Evolutionary conservation across 2,113 vertebrate species (phyloP).

Genomic region (Microtus richardsoni): DNA sequence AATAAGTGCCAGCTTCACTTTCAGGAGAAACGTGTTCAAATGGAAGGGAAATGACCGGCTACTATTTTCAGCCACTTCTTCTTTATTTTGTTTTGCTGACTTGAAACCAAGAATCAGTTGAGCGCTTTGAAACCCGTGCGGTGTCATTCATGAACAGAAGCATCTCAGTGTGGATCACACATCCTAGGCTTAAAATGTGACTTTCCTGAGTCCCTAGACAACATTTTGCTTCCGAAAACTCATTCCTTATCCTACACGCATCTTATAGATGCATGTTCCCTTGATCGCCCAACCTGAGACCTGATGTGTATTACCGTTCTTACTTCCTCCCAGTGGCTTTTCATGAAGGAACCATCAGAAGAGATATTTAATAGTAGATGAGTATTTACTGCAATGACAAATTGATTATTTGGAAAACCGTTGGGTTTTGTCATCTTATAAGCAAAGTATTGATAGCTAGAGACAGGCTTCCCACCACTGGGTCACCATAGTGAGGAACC

Average conservation of each 20-base stretch:
- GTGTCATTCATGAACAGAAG: constrained; percentile 42
- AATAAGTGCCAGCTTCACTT: constrained; percentile 50
- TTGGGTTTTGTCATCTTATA: constrained; percentile 8
- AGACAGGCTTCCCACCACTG: neutral
- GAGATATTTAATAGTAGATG: neutral
- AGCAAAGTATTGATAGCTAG: neutral
- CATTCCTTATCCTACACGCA: neutral
- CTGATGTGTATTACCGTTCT: neutral
- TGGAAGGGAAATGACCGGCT: constrained; percentile 49
- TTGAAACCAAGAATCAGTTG: constrained; percentile 12
- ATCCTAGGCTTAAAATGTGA: neutral
- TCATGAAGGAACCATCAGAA: neutral
- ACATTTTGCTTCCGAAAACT: neutral
- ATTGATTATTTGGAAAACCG: neutral
- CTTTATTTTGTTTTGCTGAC: constrained; percentile 49
- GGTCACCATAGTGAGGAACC: neutral
- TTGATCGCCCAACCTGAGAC: neutral
- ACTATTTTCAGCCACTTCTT: constrained; percentile 36
- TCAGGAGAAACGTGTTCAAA: constrained; percentile 49
- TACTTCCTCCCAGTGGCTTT: neutral
- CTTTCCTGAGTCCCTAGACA: neutral
- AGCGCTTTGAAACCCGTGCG: neutral
- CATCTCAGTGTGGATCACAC: neutral
- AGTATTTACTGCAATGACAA: neutral
- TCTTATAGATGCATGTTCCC: neutral